These are phyloP conservation scores for Xylocampa areola DNA, from an alignment of 2,888 invertebrate species.

Conservation along the genomic window DNA sequence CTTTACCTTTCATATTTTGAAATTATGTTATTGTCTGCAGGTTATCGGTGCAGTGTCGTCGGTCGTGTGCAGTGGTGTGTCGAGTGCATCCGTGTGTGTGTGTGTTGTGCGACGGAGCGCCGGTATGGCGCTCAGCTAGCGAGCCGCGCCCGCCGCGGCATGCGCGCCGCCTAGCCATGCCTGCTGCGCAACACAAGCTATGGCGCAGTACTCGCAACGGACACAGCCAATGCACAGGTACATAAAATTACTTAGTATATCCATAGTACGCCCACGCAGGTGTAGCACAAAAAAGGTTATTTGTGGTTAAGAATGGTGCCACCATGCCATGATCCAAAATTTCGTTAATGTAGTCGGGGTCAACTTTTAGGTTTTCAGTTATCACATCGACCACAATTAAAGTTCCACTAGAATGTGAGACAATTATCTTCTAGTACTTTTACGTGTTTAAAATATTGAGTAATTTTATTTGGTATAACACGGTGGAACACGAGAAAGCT, in stretches of 20 bases:
- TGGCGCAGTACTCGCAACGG: constrained; percentile 89
- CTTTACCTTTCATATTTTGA: constrained; percentile 7
- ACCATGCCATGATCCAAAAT: no score
- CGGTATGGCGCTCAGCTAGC: constrained; percentile 82
- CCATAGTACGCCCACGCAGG: not conserved
- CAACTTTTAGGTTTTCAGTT: not conserved
- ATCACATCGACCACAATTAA: not conserved
- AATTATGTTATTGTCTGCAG: constrained; percentile 60
- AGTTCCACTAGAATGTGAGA: not conserved
- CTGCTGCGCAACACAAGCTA: constrained; percentile 75
- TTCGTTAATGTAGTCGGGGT: not conserved
- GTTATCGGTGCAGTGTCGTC: constrained; percentile 72
- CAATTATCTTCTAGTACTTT: not conserved
- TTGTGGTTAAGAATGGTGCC: no score
- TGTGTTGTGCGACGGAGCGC: constrained; percentile 68
- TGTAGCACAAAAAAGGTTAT: not conserved
- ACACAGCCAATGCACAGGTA: constrained; percentile 90
- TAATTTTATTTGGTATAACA: no score
- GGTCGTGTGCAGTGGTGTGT: constrained; percentile 70
- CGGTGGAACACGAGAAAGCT: no score
- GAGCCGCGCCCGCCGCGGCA: constrained; percentile 79
- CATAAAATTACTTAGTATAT: constrained; percentile 20
- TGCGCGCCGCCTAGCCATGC: constrained; percentile 87
- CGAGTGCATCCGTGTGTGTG: constrained; percentile 72
- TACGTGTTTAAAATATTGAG: not conserved